phyloP scores from a whole-genome alignment of 2,113 vertebrate species.

The Urocynchramus pylzowi region DNA sequence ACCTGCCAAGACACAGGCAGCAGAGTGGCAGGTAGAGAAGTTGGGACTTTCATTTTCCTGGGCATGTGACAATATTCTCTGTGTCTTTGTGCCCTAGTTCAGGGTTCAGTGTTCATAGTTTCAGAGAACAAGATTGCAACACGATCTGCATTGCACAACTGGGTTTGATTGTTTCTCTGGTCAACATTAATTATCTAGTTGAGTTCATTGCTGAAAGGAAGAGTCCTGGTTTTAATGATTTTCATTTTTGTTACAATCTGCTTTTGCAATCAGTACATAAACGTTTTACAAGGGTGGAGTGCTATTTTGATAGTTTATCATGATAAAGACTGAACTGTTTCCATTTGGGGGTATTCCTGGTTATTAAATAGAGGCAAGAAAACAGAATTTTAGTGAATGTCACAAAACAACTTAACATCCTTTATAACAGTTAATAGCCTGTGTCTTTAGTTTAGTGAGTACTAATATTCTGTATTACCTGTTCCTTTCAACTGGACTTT shows the following conservation, averaged over 20 bases:
- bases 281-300: background rate
- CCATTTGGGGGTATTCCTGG: background rate
- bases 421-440: background rate
- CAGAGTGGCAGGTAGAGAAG: background rate
- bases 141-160: background rate
- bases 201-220: slow-evolving; percentile 32
- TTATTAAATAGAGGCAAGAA: background rate
- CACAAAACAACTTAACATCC: background rate
- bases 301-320: background rate
- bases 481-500: background rate
- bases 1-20: background rate
- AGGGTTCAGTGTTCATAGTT: background rate
- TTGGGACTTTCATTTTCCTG: background rate
- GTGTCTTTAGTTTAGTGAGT: background rate
- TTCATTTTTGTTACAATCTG: background rate
- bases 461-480: background rate
- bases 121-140: background rate
- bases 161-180: slow-evolving; percentile 3
- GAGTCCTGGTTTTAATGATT: background rate
- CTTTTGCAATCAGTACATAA: background rate
- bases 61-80: background rate
- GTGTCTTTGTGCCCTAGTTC: background rate
- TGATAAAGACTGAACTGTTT: background rate
- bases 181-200: background rate
- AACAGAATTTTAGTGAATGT: background rate